These are phyloP conservation scores for Poeciliopsis infans DNA, from an alignment of 2,797 vertebrate genomes.

Conservation along the genomic window DNA sequence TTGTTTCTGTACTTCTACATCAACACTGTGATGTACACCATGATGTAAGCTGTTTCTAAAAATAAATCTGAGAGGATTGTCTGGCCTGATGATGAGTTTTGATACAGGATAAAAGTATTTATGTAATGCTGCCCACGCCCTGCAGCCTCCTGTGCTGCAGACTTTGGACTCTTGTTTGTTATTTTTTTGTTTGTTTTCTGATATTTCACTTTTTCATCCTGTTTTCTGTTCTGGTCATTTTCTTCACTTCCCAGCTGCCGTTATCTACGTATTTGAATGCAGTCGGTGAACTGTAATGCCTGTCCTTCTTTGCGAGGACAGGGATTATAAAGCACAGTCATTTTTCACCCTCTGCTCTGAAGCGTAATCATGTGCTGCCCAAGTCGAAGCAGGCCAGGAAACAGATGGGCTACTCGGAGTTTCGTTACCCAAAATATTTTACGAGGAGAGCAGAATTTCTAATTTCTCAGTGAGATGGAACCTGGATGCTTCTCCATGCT, in stretches of 20 bases:
- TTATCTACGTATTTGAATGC: conserved; percentile 18
- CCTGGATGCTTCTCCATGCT: background rate
- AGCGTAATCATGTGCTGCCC: conserved; percentile 55
- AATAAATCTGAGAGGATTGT: conserved; percentile 69
- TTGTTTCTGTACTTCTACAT: conserved; percentile 29
- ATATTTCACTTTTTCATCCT: background rate
- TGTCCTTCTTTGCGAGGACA: conserved; percentile 39
- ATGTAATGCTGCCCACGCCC: conserved; percentile 50
- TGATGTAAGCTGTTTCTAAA: conserved; percentile 70
- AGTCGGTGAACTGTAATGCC: background rate
- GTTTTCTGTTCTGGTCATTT: background rate
- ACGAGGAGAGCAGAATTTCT: conserved; percentile 16
- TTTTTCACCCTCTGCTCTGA: conserved; percentile 62
- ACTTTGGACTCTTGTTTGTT: conserved; percentile 36
- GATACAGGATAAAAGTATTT: conserved; percentile 67
- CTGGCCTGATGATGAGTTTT: conserved; percentile 59
- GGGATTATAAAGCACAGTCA: conserved; percentile 52
- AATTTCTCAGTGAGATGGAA: conserved; percentile 55
- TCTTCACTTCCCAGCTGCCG: background rate
- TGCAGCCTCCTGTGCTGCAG: conserved; percentile 18
- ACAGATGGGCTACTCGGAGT: conserved; percentile 49
- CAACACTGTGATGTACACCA: conserved; percentile 54
- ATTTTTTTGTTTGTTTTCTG: conserved; percentile 5
- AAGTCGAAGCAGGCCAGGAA: conserved; percentile 44
- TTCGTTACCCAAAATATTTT: conserved; percentile 61